Evolutionary conservation across 2,888 invertebrate genomes (phyloP), one percentile per base, ranked within the genome.

Genomic region (Holacanthella duospinosa): DNA sequence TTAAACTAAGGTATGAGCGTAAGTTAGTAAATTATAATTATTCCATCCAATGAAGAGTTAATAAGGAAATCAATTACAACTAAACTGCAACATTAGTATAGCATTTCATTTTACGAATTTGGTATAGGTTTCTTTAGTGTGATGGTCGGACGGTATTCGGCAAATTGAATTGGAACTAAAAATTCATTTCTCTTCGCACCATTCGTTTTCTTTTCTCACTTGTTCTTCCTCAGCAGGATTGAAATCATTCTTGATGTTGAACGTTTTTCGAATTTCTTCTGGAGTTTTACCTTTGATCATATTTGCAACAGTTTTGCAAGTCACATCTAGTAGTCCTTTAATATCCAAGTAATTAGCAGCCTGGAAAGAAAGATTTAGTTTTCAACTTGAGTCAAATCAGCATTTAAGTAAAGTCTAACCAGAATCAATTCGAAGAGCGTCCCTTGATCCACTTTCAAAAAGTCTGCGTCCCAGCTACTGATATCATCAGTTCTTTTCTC

Each of bases 401-500:
- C 6, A 29, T 29, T 6, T 4, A 36, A 58, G 9, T 4, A 55
- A 12, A 55, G 3, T 25, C 77, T 73, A 75, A 82, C 81, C 76
- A 97, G 80, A 74, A 97, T 96, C 53, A 97, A 80, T 80, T 96
- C 96, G 77, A 95, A 96, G 19, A 97, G 80, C 1, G 95, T 96
- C 65, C 93, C 94, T 77, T 96, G 95, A 77, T 96, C 95, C 36
- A 97, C 96, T 82, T 99, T 99, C 9, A 99, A 80, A 76, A 99
- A 99, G 77, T 99, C 97, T 0, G 94, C 93, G 81, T 99, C 99
- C 99, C 99, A 99, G 0, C 93, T 93, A 27, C 92, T 92, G 72
- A 99, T 99, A 76, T 99, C 97, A 77, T 99, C 97, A 0, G 97
- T 97, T n/a, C 97, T 82, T 75, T 96, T 97, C 76, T 95, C 94